Evolutionary conservation across 2,113 vertebrate genomes (phyloP).

Genomic region (Myrmecobius fasciatus): DNA sequence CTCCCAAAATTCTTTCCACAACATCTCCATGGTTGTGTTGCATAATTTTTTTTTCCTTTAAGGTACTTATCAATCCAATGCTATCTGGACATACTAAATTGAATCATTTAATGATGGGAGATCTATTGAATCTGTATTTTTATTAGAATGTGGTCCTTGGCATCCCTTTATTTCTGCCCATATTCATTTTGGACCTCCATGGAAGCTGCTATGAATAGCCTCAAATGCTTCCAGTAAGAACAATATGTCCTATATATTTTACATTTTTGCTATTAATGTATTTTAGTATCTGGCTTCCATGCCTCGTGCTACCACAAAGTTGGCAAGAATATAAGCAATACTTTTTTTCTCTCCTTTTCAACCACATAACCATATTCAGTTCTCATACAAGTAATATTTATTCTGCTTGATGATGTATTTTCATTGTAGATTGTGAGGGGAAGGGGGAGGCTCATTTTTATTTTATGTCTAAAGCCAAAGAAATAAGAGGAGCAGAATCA

Average conservation of each 20-base stretch:
- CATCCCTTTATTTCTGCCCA: not conserved
- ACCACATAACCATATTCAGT: slow-evolving; percentile 32
- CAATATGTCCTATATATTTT: not conserved
- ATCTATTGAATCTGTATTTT: slow-evolving; percentile 8
- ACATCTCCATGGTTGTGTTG: not conserved
- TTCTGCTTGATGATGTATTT: not conserved
- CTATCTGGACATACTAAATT: not conserved
- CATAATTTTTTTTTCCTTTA: not conserved
- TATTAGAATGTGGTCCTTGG: not conserved
- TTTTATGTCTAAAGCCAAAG: slow-evolving; percentile 18
- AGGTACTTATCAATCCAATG: not conserved
- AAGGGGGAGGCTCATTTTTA: slow-evolving; percentile 6
- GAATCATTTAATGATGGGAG: not conserved
- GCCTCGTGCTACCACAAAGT: slow-evolving; percentile 29
- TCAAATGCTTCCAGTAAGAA: slow-evolving; percentile 25
- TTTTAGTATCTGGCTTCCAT: slow-evolving; percentile 43
- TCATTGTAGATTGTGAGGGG: not conserved
- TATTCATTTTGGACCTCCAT: slow-evolving; percentile 43
- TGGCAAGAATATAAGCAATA: slow-evolving; percentile 33
- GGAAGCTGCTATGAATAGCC: slow-evolving; percentile 47
- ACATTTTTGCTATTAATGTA: slow-evolving; percentile 16
- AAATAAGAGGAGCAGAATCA: not conserved
- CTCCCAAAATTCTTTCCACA: not conserved
- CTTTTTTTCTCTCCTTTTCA: slow-evolving; percentile 55
- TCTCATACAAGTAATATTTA: slow-evolving; percentile 36